Conservation (phyloP, 1,140 invertebrate genomes). For the Hetaerina americana region DNA sequence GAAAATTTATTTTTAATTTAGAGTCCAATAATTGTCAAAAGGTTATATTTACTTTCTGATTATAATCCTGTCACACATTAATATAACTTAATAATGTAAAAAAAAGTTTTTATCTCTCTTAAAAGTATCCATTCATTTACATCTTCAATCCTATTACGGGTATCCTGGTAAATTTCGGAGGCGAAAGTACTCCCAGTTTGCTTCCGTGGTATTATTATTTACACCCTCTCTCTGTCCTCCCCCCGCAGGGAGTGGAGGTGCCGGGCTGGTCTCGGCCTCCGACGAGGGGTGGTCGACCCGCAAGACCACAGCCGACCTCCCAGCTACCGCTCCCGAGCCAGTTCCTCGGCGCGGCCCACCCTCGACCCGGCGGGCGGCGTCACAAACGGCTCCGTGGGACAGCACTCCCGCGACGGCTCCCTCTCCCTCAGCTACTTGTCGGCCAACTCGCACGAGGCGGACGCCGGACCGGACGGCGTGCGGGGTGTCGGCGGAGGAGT, state of each 20-base stretch:
- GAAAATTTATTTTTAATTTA: no score
- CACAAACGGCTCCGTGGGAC: constrained; percentile 14
- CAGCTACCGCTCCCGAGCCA: constrained; percentile 39
- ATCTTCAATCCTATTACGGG: no score
- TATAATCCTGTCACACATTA: no score
- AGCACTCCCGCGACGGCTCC: constrained; percentile 28
- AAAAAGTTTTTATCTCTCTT: no score
- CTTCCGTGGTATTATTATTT: no score
- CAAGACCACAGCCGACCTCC: constrained; percentile 38
- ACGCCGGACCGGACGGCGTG: constrained; percentile 14
- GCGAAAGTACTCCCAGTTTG: no score
- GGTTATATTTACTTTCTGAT: no score
- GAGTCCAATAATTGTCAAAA: no score
- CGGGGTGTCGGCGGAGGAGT: constrained; percentile 8
- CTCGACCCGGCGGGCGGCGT: constrained; percentile 15
- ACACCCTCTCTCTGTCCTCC: neutral
- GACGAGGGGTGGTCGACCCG: constrained; percentile 14
- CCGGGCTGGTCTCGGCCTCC: constrained; percentile 10
- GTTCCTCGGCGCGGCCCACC: constrained; percentile 17
- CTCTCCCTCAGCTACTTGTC: constrained; percentile 11
- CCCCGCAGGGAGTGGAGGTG: neutral
- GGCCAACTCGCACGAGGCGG: constrained; percentile 20
- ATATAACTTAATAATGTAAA: no score
- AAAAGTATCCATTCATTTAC: no score
- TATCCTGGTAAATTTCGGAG: no score